These are phyloP conservation scores for Menidia menidia DNA, from an alignment of 2,797 vertebrate species.

Conservation along the genomic window DNA sequence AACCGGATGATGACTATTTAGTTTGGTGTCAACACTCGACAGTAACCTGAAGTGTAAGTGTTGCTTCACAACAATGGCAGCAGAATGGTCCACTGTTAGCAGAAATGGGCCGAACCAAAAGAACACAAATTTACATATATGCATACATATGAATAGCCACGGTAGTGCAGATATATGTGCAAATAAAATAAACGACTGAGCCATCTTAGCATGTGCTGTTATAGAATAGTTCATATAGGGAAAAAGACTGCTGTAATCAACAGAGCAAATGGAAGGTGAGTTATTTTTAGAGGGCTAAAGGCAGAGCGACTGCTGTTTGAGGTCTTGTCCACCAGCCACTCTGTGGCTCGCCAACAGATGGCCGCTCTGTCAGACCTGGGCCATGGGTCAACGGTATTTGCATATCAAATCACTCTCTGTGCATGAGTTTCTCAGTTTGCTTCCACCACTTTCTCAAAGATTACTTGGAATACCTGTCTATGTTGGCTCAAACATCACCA, in stretches of 20 bases:
- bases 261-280: constrained; percentile 21
- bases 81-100: not conserved
- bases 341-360: constrained; percentile 73
- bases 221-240: not conserved
- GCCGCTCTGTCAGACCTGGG: constrained; percentile 66
- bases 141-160: no score
- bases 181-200: not conserved
- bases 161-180: no score
- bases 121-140: no score
- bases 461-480: constrained; percentile 12
- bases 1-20: no score
- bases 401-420: constrained; percentile 70
- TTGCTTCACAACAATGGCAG: no score
- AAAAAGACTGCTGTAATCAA: constrained; percentile 10
- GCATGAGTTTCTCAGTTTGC: constrained; percentile 57
- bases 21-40: no score
- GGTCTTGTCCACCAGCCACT: constrained; percentile 55
- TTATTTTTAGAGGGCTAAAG: constrained; percentile 58
- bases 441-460: constrained; percentile 54
- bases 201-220: not conserved
- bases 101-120: not conserved
- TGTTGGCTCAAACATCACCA: not conserved
- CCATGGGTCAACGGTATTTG: constrained; percentile 73
- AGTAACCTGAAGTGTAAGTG: no score
- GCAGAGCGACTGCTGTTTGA: constrained; percentile 53